Conservation (phyloP, 2,797 vertebrate genomes). For the Anas bernieri region DNA sequence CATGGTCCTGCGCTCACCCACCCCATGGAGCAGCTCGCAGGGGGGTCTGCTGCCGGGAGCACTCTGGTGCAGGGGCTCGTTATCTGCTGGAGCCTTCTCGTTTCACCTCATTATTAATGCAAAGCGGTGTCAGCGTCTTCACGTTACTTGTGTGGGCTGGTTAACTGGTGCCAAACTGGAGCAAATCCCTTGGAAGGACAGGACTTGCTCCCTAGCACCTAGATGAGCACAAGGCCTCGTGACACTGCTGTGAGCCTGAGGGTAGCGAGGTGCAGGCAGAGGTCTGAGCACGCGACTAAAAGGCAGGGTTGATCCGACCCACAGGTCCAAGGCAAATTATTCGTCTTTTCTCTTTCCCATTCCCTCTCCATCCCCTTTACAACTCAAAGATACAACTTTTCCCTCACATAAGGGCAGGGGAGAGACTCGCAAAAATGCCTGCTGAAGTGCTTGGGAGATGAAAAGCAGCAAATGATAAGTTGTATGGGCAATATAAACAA, state of each 20-base stretch:
- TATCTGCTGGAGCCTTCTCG: neutral
- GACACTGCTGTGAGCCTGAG: neutral
- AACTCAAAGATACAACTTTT: neutral
- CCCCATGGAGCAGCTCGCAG: neutral
- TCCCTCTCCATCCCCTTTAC: neutral
- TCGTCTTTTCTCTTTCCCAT: neutral
- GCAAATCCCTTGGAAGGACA: neutral
- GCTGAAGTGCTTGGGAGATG: neutral
- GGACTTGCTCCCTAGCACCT: neutral
- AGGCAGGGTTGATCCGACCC: neutral
- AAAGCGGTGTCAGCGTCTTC: neutral
- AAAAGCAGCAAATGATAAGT: neutral
- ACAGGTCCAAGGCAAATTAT: neutral
- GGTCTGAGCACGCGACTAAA: neutral
- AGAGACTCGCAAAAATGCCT: constrained; percentile 18
- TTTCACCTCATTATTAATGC: neutral
- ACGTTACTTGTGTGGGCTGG: neutral
- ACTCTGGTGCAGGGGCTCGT: neutral
- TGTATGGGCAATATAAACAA: neutral
- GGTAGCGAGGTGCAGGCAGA: neutral
- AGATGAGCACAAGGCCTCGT: neutral
- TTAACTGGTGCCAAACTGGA: neutral
- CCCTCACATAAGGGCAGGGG: neutral
- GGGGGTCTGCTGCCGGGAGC: neutral
- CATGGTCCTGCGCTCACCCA: neutral